Base-by-base conservation (phyloP, 2,888 invertebrate genomes). In the Drosophila affinis region DNA sequence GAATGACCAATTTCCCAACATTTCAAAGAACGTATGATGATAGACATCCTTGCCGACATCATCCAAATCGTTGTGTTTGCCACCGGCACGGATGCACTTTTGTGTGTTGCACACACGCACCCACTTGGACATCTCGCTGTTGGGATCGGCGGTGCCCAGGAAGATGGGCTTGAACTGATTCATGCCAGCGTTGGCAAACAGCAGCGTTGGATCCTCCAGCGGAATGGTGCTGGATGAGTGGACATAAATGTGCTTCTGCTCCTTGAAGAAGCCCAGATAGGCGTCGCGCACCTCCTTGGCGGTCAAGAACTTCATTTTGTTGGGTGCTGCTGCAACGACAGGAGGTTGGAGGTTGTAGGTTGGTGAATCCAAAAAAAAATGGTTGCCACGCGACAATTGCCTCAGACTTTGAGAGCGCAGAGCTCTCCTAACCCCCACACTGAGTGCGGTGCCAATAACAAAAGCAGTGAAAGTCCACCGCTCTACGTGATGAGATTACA, bases 1-100 rank as follows among this genome's bases (percentile, higher is more conserved):
- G 93, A 99, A 99, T 0, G 99, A 99, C 99, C 99, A 99, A 92
- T 99, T 99, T 9, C 99, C 99, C 94, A 99, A 94, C 99, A 99
- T 99, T 93, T 99, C 99, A 93, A 99, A 99, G 93, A 99, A 99
- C 3, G 99, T 99, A 90, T 99, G 99, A 93, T 99, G 99, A 90
- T 99, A 99, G 3, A 99, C 98, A 93, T 99, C 99, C 93, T 99
- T 99, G 39, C 99, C 99, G 10, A 99, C 99, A 93, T 99, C 99
- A 93, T 99, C 99, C 70, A 99, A 93, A 93, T 99, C 99, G 92
- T 99, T 99, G 92, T 99, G 99, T 93, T 99, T 99, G 57, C 99
- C 99, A 61, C 99, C 99, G 79, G 99, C 99, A 90, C 99, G 95
- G 80, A 99, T 99, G 92, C 99, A 99, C 92, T 99, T 99, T 92